Base-by-base conservation (phyloP, 1,140 invertebrate species). In the Eurosta solidaginis region DNA sequence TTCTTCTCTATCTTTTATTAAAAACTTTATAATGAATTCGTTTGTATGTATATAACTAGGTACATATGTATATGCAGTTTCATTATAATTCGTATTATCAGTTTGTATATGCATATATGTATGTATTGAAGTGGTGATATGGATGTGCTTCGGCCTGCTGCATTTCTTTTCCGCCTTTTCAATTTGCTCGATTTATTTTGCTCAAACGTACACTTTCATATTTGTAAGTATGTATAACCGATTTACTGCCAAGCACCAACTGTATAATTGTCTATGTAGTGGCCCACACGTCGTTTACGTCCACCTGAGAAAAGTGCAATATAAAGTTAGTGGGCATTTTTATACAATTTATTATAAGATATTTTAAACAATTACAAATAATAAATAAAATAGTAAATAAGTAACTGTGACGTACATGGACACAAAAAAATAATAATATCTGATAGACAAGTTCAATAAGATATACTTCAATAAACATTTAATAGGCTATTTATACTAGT, bases 241-340 rank as follows among this genome's bases (percentile, higher is more conserved):
- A n/a, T 50, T 77, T 85, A 86, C 79, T 85, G 85, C 81, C 83
- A 85, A 47, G 82, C 78, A 73, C 86, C 86, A 81, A 87, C 82
- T 49, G 86, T 88, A 76, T 86, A 88, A 74, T 88, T 88, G 80
- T 85, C 82, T 80, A 76, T 82, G 77, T 87, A 85, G 49, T 88
- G 86, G 78, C 86, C 86, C 86, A 88, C 80, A 78, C 86, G 86
- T 81, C 86, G 82, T 81, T 85, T 83, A 78, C 86, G 86, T 80
- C 85, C 86, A 82, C 81, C 86, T 88, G 82, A 2, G 86, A 84
- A 77, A 81, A 45, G 49, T 49, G 44, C 27, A 36, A 79, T n/a
- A n/a, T n/a, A 74, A 17, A 63, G 33, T 25, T 40, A 80, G 83
- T 10, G 10, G 20, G 40, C n/a, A n/a, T n/a, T 68, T 42, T 68